Evolutionary conservation across 2,113 vertebrate genomes (phyloP).

Genomic region (Gobiocypris rarus): DNA sequence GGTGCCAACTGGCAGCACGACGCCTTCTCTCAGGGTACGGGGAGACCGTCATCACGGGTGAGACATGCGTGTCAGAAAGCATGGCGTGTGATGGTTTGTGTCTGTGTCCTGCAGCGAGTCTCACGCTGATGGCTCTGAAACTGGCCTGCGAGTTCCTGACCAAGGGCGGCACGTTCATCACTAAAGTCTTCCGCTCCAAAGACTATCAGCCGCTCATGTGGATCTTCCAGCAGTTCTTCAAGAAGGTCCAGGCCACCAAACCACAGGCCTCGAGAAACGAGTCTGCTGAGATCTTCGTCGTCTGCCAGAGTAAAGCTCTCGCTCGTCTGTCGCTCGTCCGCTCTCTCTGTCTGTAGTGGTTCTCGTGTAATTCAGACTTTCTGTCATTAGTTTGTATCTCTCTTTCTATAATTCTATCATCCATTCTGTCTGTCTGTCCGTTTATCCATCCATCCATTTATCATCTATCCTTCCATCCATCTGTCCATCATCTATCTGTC

Average conservation of each 20-base stretch:
- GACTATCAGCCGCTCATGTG: slow-evolving; percentile 95
- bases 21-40: slow-evolving; percentile 83
- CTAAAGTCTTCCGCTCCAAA: slow-evolving; percentile 95
- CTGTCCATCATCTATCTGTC: no score
- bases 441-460: no score
- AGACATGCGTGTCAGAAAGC: no score
- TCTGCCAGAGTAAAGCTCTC: slow-evolving; percentile 85
- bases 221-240: slow-evolving; percentile 98
- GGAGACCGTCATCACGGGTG: no score
- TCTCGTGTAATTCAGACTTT: no score
- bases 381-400: not conserved
- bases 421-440: no score
- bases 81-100: no score
- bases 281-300: slow-evolving; percentile 96
- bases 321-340: not conserved
- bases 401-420: not conserved
- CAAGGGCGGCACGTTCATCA: slow-evolving; percentile 93
- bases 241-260: slow-evolving; percentile 93
- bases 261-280: slow-evolving; percentile 95
- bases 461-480: no score
- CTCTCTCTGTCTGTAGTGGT: no score
- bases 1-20: slow-evolving; percentile 95
- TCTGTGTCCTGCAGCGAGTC: not conserved
- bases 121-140: slow-evolving; percentile 93
- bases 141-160: slow-evolving; percentile 90